These are phyloP conservation scores for Neomonachus schauinslandi DNA, from an alignment of 2,113 vertebrate species.

Conservation along the genomic window DNA sequence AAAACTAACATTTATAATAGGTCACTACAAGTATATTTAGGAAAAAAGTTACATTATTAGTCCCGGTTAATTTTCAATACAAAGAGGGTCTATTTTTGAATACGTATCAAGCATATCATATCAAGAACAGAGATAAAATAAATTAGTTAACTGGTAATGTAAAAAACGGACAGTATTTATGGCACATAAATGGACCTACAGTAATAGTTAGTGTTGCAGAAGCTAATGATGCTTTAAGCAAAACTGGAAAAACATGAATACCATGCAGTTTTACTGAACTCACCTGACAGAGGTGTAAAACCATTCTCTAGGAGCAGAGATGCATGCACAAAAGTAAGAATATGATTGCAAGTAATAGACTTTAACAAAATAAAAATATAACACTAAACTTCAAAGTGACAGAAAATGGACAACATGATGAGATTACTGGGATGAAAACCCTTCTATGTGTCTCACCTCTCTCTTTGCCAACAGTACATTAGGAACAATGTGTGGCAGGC, in stretches of 20 bases:
- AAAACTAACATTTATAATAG: constrained; percentile 44
- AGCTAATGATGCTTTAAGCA: constrained; percentile 83
- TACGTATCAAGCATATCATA: background rate
- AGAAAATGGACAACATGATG: constrained; percentile 41
- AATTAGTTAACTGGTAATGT: constrained; percentile 49
- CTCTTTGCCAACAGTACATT: constrained; percentile 98
- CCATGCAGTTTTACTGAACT: constrained; percentile 93
- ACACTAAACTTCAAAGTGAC: constrained; percentile 79
- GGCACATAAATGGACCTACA: constrained; percentile 85
- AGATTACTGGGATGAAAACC: background rate
- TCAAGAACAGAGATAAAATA: constrained; percentile 20
- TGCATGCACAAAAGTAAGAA: constrained; percentile 97
- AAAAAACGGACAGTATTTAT: constrained; percentile 50
- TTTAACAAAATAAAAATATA: constrained; percentile 83
- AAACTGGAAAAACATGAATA: constrained; percentile 76
- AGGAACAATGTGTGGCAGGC: constrained; percentile 98
- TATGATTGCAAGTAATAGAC: constrained; percentile 92
- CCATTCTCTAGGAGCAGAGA: constrained; percentile 98
- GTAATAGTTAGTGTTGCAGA: constrained; percentile 83
- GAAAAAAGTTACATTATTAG: constrained; percentile 54
- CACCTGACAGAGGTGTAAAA: constrained; percentile 98
- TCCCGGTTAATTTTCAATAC: constrained; percentile 55
- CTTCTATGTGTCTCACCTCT: constrained; percentile 90
- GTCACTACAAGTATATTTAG: constrained; percentile 27
- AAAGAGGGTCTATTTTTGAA: constrained; percentile 48